These are phyloP conservation scores for Lordiphosa mommai DNA, from an alignment of 1,140 invertebrate species.

Conservation along the genomic window DNA sequence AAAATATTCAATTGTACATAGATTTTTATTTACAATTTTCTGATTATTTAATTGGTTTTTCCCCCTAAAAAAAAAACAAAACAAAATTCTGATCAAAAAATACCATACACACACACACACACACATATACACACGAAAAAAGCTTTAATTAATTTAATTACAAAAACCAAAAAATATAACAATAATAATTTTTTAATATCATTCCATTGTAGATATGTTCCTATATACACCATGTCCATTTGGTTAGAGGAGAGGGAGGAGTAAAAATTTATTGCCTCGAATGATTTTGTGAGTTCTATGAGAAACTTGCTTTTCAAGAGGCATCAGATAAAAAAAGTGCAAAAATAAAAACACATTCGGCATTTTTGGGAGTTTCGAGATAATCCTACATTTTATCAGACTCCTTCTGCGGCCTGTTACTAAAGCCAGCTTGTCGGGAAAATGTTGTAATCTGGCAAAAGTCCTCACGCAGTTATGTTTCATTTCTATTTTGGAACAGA, in stretches of 20 bases:
- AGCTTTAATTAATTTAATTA: slow-evolving; percentile 79
- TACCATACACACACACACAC: slow-evolving; percentile 23
- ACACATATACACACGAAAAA: slow-evolving; percentile 41
- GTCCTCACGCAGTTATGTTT: too few relatives aligned
- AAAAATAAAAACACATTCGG: too few relatives aligned
- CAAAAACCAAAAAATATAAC: slow-evolving; percentile 17
- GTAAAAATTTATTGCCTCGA: not conserved
- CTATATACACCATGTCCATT: not conserved
- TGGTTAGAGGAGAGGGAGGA: not conserved
- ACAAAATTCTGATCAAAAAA: slow-evolving; percentile 11
- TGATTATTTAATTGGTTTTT: slow-evolving; percentile 18
- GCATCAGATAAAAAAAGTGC: too few relatives aligned
- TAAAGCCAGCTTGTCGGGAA: too few relatives aligned
- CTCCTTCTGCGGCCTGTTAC: too few relatives aligned
- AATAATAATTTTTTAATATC: slow-evolving; percentile 59
- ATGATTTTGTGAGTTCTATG: not conserved
- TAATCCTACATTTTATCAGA: too few relatives aligned
- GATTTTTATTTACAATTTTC: slow-evolving; percentile 37
- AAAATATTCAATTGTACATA: slow-evolving; percentile 72
- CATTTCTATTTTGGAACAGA: too few relatives aligned
- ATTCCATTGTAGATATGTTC: slow-evolving; percentile 70
- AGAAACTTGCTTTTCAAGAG: too few relatives aligned
- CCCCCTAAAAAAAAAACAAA: slow-evolving; percentile 13
- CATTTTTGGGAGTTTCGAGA: too few relatives aligned
- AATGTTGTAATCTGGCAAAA: too few relatives aligned